phyloP scores from a whole-genome alignment of 2,888 invertebrate species.

The Epinotia demarniana region DNA sequence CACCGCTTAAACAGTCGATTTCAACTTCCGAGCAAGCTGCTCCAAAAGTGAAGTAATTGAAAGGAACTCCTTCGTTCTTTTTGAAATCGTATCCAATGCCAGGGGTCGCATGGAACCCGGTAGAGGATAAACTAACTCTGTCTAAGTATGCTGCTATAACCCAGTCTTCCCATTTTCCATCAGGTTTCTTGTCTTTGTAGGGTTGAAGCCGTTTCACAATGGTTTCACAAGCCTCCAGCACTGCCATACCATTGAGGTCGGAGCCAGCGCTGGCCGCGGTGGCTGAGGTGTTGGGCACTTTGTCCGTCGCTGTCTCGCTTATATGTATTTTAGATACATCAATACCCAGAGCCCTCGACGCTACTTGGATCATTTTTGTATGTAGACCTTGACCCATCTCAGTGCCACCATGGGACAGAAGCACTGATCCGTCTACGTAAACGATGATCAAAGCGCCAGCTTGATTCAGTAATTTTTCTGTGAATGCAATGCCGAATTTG shows the following conservation, averaged over 20 bases:
- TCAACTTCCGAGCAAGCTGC: constrained; percentile 95
- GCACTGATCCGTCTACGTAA: constrained; percentile 95
- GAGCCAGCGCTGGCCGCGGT: constrained; percentile 96
- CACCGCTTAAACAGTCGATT: constrained; percentile 97
- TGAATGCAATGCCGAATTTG: constrained; percentile 94
- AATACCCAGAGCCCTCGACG: constrained; percentile 89
- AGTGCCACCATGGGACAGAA: constrained; percentile 95
- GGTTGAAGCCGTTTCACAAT: constrained; percentile 90
- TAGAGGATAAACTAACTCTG: constrained; percentile 91
- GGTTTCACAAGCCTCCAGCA: constrained; percentile 91
- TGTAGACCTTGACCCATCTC: constrained; percentile 99
- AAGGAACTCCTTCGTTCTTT: constrained; percentile 89
- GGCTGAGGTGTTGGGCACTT: constrained; percentile 95
- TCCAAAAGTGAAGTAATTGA: constrained; percentile 94
- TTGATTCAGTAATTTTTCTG: constrained; percentile 91
- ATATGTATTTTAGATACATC: constrained; percentile 90
- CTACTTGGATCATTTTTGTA: constrained; percentile 97
- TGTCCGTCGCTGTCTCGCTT: constrained; percentile 93
- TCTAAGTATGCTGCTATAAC: constrained; percentile 90
- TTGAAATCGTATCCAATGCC: constrained; percentile 89
- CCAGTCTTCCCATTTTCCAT: constrained; percentile 94
- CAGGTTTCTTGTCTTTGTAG: constrained; percentile 89
- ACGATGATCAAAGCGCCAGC: constrained; percentile 94
- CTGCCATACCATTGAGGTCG: constrained; percentile 96
- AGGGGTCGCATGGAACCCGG: constrained; percentile 92